Base-by-base conservation (phyloP, 2,113 vertebrate genomes). In the Callaeas wilsoni region DNA sequence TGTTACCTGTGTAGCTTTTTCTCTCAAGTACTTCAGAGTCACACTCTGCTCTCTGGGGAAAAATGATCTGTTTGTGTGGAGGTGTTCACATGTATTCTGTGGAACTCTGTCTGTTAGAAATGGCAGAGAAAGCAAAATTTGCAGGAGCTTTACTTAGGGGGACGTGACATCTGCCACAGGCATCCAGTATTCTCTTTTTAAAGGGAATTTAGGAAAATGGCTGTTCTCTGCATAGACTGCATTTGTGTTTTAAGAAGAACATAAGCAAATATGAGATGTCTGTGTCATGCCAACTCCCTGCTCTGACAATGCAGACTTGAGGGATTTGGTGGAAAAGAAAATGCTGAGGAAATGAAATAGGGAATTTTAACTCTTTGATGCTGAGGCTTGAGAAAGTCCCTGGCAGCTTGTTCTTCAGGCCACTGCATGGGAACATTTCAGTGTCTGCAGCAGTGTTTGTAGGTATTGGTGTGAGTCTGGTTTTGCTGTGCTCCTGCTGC, bases 401-500 rank as follows among this genome's bases (percentile, higher is more conserved):
- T 56, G 56, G 30, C 44, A 63, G 64, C 37, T 69, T 71, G 13
- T 80, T 62, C 52, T 78, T 70, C 50, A 53, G 16, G 46, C 50
- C 26, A 25, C 20, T 1, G 0, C 2, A 6, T 1, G 56, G 67
- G 23, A 82, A 18, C 16, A 35, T 56, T 60, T 53, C 11, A 27
- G 11, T 71, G 44, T 68, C 84, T 77, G 35, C 32, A 57, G 42
- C 64, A 57, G 3, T 49, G 16, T 33, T 73, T 69, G 0, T 15
- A 14, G 10, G 21, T 13, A 7, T 21, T 26, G 46, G 22, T 26
- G 33, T 16, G 30, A 69, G 56, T 39, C 53, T 35, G 21, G 1
- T 64, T 92, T 60, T 67, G 16, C 55, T 35, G 12, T 42, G 46
- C 50, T 53, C 50, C 73, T 59, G 50, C 55, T 62, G 27, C 27